Evolutionary conservation across 2,797 vertebrate genomes (phyloP), one percentile per base, ranked within the genome.

Genomic region (Manis pentadactyla): DNA sequence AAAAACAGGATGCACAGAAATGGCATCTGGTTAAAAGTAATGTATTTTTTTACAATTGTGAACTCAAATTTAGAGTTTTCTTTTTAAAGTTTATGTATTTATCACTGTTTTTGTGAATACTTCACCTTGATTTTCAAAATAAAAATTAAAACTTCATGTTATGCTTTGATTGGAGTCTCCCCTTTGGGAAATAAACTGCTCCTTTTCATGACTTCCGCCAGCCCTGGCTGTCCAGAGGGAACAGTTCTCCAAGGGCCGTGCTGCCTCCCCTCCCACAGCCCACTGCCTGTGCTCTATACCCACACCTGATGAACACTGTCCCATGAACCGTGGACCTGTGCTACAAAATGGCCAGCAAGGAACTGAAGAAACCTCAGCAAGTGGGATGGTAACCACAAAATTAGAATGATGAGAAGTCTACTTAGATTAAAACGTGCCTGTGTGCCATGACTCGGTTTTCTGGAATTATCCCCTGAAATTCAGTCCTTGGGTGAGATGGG

Each of bases 121-220:
- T 85, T 92, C 10, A 37, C 42, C 5, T 82, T 25, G 31, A 13
- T 57, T 49, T 51, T 55, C 39, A 78, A 57, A 78, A 49, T 64
- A 59, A 78, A 77, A 93, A 12, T 46, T 19, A n/a, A 23, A 34
- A 57, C 27, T 25, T 34, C 34, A 29, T 82, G 18, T 73, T 39
- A 73, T n/a, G 5, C 3, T n/a, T 25, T n/a, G 27, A 75, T 68
- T 18, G 17, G n/a, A 51, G 14, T 61, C 42, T 17, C 17, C 68
- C 11, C 11, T 15, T 68, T 14, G 31, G 23, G 15, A n/a, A 51
- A 59, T 25, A 49, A 59, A 37, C 34, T 29, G 49, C 11, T 96
- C 93, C 92, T 95, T n/a, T 87, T 97, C 93, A 93, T 46, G 83
- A 59, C 93, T 96, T 97, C 81, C 86, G 71, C 97, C 96, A 97